Evolutionary conservation across 2,888 invertebrate genomes (phyloP).

Genomic region (Congeria kusceri): DNA sequence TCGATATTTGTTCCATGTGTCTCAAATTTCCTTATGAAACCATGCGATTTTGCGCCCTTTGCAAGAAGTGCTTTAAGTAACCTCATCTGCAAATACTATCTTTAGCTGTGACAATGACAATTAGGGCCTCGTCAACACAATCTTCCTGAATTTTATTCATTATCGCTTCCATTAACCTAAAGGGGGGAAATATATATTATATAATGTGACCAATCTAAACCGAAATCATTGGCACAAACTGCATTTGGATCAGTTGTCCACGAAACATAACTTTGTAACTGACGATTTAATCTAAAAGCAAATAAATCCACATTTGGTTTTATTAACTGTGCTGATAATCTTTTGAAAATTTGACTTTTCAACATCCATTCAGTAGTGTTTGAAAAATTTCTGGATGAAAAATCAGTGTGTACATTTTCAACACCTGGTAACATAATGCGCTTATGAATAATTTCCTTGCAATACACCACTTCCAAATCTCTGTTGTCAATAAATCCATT

Average conservation of each 20-base stretch:
- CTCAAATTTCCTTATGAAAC: no score
- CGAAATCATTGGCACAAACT: constrained; percentile 4
- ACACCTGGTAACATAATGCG: constrained; percentile 9
- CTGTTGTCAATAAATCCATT: not conserved
- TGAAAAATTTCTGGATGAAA: constrained; percentile 9
- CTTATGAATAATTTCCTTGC: constrained; percentile 11
- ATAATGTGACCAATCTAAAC: constrained; percentile 2
- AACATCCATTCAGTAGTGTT: constrained; percentile 24
- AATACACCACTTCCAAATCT: constrained; percentile 18
- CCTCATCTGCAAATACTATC: no score
- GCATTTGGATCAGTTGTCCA: constrained; percentile 30
- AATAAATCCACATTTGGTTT: constrained; percentile 26
- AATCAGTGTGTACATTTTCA: constrained; percentile 27
- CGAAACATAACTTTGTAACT: constrained; percentile 10
- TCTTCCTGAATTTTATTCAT: no score
- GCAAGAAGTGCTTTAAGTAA: no score
- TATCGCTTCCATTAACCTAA: constrained; percentile 20
- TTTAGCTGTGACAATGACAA: no score
- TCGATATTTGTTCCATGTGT: no score
- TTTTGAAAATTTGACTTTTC: constrained; percentile 2
- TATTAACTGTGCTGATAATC: no score
- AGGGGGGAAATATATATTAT: constrained; percentile 24
- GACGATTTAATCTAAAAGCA: constrained; percentile 16
- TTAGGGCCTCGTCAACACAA: no score
- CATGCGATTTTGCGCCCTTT: no score